Conservation (phyloP, 2,113 vertebrate genomes). For the Eidolon helvum region DNA sequence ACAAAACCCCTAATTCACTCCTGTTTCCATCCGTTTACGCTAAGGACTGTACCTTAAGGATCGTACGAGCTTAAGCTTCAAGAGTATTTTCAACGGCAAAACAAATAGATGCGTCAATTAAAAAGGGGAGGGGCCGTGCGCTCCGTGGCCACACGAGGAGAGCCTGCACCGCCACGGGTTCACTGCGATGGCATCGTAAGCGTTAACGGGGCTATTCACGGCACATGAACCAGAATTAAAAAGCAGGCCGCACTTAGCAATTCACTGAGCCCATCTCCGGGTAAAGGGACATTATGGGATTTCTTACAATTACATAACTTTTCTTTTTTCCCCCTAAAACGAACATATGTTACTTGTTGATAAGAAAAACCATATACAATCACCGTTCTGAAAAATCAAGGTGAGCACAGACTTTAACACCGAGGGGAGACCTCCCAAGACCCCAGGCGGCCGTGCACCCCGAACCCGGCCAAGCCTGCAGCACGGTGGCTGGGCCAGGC, state of each 20-base stretch:
- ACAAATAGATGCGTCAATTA: not conserved
- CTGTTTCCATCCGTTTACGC: not conserved
- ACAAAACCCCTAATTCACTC: not conserved
- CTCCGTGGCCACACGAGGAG: not conserved
- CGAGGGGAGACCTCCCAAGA: not conserved
- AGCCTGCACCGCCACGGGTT: not conserved
- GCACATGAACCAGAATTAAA: not conserved
- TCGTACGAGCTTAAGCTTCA: not conserved
- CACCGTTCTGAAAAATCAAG: constrained; percentile 12
- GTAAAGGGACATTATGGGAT: not conserved
- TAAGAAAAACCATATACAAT: not conserved
- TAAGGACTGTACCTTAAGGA: not conserved
- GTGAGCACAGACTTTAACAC: not conserved
- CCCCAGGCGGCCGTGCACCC: not conserved
- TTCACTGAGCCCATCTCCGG: no score
- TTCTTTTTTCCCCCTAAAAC: not conserved
- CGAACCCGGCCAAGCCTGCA: no score
- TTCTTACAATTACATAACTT: not conserved
- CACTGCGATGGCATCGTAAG: not conserved
- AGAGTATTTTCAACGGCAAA: not conserved
- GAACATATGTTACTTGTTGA: not conserved
- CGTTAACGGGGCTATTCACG: not conserved
- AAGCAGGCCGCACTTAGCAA: no score
- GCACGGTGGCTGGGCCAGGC: no score
- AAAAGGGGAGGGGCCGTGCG: not conserved